A percentile compares a stretch with the other conserved stretches of the same genome.
Evolutionary conservation across 2,888 invertebrate species (phyloP).

Genomic region (Leptopilina drosophilae): DNA sequence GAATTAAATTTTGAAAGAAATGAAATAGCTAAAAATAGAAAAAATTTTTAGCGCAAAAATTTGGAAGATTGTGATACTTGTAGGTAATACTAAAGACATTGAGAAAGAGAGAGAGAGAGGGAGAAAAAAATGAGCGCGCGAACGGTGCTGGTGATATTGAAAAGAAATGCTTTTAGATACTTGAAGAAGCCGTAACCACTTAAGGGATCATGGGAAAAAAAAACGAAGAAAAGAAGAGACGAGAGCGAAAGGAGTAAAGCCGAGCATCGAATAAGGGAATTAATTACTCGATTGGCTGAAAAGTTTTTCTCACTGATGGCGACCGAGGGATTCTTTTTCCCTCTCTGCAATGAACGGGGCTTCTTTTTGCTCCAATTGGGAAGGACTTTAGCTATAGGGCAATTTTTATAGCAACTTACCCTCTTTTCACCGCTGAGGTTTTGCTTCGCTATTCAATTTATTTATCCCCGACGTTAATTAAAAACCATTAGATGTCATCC

Average conservation of each 20-base stretch:
- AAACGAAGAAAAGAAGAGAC: slow-evolving; percentile 3
- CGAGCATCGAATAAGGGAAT: slow-evolving; percentile 37
- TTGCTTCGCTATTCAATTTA: slow-evolving; percentile 15
- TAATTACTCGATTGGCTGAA: slow-evolving; percentile 39
- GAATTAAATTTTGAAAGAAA: no score
- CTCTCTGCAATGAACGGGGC: slow-evolving; percentile 11
- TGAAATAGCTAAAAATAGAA: no score
- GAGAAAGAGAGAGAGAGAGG: not conserved
- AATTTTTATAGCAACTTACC: slow-evolving; percentile 27
- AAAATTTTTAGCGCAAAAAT: no score
- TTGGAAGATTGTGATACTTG: no score
- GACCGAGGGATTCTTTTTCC: slow-evolving; percentile 33
- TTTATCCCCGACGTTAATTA: slow-evolving; percentile 9
- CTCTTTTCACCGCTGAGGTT: not conserved
- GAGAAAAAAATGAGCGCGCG: not conserved
- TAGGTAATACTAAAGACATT: not conserved
- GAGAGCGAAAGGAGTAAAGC: slow-evolving; percentile 29
- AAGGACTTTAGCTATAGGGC: slow-evolving; percentile 2
- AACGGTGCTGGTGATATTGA: slow-evolving; percentile 57
- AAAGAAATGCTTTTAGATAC: slow-evolving; percentile 65
- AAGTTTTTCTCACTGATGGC: slow-evolving; percentile 34
- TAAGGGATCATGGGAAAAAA: slow-evolving; percentile 26
- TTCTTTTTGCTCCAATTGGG: slow-evolving; percentile 29
- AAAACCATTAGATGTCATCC: slow-evolving; percentile 13
- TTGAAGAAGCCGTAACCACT: slow-evolving; percentile 60